Percentiles rank a stretch among this genome's conserved stretches.
phyloP scores from a whole-genome alignment of 2,888 invertebrate species.

The Drosophila leonis region DNA sequence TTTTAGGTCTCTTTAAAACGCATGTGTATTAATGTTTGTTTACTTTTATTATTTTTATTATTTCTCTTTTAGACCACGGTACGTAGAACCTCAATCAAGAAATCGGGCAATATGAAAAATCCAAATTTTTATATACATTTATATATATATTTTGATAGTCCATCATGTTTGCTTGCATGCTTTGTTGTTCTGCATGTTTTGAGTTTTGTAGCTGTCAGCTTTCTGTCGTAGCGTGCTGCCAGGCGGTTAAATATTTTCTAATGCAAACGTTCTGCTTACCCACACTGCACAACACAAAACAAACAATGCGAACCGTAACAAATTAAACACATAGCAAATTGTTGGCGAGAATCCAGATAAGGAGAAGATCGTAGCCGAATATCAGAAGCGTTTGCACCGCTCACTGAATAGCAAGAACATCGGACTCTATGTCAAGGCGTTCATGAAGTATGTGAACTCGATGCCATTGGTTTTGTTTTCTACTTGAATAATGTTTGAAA shows the following conservation, averaged over 20 bases:
- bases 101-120: constrained; percentile 51
- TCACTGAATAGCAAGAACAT: constrained; percentile 93
- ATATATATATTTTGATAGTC: background rate
- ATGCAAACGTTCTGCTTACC: constrained; percentile 49
- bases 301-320: constrained; percentile 34
- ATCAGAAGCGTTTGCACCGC: constrained; percentile 90
- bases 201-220: constrained; percentile 24
- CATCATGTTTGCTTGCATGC: constrained; percentile 32
- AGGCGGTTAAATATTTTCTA: constrained; percentile 20
- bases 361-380: constrained; percentile 91
- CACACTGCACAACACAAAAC: constrained; percentile 35
- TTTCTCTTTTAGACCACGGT: constrained; percentile 67
- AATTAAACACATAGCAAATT: constrained; percentile 86
- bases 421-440: constrained; percentile 92
- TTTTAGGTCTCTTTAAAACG: constrained; percentile 38
- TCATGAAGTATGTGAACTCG: constrained; percentile 89
- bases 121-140: constrained; percentile 22
- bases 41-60: constrained; percentile 32
- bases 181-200: constrained; percentile 46
- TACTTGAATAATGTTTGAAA: background rate
- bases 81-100: constrained; percentile 50
- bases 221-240: constrained; percentile 2
- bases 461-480: background rate
- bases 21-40: constrained; percentile 51
- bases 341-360: constrained; percentile 88